These are phyloP conservation scores for Drosophila histrio DNA, from an alignment of 2,888 invertebrate genomes.

Conservation along the genomic window DNA sequence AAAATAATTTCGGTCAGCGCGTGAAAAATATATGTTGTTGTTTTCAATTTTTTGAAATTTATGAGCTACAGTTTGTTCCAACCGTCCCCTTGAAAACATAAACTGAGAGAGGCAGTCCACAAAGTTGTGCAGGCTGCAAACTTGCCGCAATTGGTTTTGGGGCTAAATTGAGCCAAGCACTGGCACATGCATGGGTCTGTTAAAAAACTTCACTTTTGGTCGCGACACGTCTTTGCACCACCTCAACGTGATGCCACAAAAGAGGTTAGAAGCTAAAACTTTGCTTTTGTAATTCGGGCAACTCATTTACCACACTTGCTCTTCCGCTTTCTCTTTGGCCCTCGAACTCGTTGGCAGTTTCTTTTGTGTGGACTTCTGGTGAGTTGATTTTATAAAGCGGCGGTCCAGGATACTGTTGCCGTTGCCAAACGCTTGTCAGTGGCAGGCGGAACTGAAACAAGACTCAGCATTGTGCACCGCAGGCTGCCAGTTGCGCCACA, in stretches of 20 bases:
- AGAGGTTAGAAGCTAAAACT: conserved; percentile 63
- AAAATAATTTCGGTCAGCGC: conserved; percentile 77
- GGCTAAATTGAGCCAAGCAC: not conserved
- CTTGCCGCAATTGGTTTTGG: conserved; percentile 40
- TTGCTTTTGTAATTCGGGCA: conserved; percentile 58
- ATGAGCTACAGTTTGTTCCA: conserved; percentile 63
- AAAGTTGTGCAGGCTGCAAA: conserved; percentile 51
- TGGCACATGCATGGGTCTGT: conserved; percentile 15
- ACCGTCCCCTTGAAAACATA: not conserved
- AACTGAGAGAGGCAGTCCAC: conserved; percentile 3
- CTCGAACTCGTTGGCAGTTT: conserved; percentile 34
- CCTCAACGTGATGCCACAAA: conserved; percentile 63
- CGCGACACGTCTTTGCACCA: conserved; percentile 66
- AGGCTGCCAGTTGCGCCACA: conserved; percentile 47
- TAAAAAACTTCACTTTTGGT: conserved; percentile 57
- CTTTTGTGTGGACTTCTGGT: conserved; percentile 59
- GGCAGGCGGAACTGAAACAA: conserved; percentile 36
- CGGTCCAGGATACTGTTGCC: conserved; percentile 29
- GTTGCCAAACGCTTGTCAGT: conserved; percentile 58
- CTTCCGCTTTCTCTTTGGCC: not conserved
- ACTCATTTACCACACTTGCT: conserved; percentile 32
- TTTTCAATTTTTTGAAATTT: conserved; percentile 70
- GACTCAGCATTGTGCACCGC: conserved; percentile 12
- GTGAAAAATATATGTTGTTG: conserved; percentile 70
- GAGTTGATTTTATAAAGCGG: conserved; percentile 72